A percentile compares a stretch with the other conserved stretches of the same genome.
These are phyloP conservation scores for Arctia plantaginis DNA, from an alignment of 2,888 invertebrate species.

Conservation along the genomic window DNA sequence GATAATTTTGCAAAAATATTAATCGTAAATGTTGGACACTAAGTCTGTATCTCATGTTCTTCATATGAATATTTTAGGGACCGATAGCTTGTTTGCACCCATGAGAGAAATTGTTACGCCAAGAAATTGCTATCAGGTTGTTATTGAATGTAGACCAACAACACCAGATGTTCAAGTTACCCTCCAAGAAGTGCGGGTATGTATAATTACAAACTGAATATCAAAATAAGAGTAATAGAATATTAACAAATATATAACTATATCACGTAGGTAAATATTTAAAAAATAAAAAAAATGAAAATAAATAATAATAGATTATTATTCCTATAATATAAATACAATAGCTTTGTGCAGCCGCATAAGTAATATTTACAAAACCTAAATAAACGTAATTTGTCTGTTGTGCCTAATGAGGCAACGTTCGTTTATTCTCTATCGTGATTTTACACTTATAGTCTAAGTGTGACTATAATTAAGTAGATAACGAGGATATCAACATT, in stretches of 20 bases:
- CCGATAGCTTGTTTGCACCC: conserved; percentile 75
- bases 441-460: conserved; percentile 26
- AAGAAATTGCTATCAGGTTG: conserved; percentile 63
- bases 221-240: conserved; percentile 27
- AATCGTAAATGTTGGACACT: conserved; percentile 2
- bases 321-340: conserved; percentile 25
- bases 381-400: conserved; percentile 35
- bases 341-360: conserved; percentile 67
- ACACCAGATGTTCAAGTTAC: conserved; percentile 76
- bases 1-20: conserved; percentile 39
- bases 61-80: conserved; percentile 74
- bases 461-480: conserved; percentile 19
- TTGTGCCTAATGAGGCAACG: conserved; percentile 51
- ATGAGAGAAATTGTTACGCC: conserved; percentile 72
- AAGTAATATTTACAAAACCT: conserved; percentile 48
- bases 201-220: conserved; percentile 61
- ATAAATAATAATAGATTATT: conserved; percentile 21
- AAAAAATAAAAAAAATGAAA: conserved; percentile 3
- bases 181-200: conserved; percentile 79
- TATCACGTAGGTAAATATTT: conserved; percentile 4
- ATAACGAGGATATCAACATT: conserved; percentile 39
- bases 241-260: conserved; percentile 23
- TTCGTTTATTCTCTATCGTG: conserved; percentile 34
- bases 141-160: conserved; percentile 82
- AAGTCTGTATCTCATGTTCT: conserved; percentile 43